phyloP scores from a whole-genome alignment of 2,797 vertebrate species.

The Anisognathus igniventris region DNA sequence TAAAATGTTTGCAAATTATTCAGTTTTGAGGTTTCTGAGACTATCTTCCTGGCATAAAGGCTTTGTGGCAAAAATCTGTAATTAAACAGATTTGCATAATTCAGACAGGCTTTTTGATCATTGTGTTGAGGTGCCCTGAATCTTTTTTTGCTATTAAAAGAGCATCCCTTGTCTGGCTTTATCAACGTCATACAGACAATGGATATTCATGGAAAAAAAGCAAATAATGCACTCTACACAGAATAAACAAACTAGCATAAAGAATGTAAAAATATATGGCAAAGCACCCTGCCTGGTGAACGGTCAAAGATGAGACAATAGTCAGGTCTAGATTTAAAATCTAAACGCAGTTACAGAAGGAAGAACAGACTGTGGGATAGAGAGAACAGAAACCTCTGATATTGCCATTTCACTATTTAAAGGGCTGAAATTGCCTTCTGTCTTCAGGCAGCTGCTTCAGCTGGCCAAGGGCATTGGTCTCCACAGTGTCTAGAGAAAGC shows the following conservation, averaged over 20 bases:
- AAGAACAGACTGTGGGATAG: not conserved
- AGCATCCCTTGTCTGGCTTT: not conserved
- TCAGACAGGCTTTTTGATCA: not conserved
- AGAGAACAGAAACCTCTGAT: not conserved
- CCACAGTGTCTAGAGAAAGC: not conserved
- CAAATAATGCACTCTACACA: not conserved
- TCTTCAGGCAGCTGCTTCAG: not conserved
- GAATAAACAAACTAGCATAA: not conserved
- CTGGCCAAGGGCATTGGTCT: not conserved
- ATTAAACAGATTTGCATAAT: not conserved
- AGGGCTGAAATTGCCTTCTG: not conserved
- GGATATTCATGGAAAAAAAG: not conserved
- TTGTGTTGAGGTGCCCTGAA: not conserved
- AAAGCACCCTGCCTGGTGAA: not conserved
- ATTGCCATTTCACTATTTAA: not conserved
- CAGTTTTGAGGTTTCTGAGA: not conserved
- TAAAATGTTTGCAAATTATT: not conserved
- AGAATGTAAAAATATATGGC: not conserved
- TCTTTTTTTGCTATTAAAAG: not conserved
- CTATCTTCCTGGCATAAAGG: not conserved
- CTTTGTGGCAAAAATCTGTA: not conserved
- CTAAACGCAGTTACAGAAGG: not conserved
- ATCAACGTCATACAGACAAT: not conserved
- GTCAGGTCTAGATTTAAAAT: not conserved
- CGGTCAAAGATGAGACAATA: not conserved